These are phyloP conservation scores for Dynastes grantii DNA, from an alignment of 2,888 invertebrate genomes.

Conservation along the genomic window DNA sequence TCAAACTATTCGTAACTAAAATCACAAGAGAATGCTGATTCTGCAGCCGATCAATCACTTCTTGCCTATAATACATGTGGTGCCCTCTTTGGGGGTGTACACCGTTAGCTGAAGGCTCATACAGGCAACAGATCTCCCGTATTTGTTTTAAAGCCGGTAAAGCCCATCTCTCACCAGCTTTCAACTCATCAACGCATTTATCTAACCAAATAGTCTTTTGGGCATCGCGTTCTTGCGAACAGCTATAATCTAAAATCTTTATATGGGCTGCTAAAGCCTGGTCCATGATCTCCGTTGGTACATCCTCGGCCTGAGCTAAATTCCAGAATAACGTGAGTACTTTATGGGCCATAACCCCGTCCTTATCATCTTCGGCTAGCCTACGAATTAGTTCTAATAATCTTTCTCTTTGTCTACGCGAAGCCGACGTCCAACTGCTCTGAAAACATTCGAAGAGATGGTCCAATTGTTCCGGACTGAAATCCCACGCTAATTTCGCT, in stretches of 20 bases:
- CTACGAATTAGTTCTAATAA: conserved; percentile 94
- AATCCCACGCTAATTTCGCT: conserved; percentile 98
- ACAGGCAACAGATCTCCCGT: conserved; percentile 94
- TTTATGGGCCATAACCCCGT: conserved; percentile 99
- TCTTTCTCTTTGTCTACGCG: conserved; percentile 96
- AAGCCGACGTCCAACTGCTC: conserved; percentile 94
- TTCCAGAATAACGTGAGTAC: conserved; percentile 97
- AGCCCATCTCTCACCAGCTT: conserved; percentile 91
- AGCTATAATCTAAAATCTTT: conserved; percentile 97
- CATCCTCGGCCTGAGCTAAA: conserved; percentile 95
- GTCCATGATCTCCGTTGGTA: conserved; percentile 97
- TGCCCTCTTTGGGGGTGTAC: conserved; percentile 72
- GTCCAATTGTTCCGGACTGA: conserved; percentile 96
- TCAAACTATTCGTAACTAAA: conserved; percentile 93
- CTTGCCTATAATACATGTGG: conserved; percentile 75
- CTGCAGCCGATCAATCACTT: conserved; percentile 88
- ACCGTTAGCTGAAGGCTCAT: conserved; percentile 86
- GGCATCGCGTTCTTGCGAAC: conserved; percentile 96
- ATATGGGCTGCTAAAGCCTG: conserved; percentile 96
- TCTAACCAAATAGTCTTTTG: conserved; percentile 97
- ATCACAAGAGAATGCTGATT: conserved; percentile 94
- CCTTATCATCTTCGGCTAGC: conserved; percentile 98
- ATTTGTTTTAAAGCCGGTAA: conserved; percentile 96
- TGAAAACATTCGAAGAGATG: conserved; percentile 98
- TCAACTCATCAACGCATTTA: conserved; percentile 95